phyloP scores from a whole-genome alignment of 2,888 invertebrate genomes.

The Amblyjoppa proteus region DNA sequence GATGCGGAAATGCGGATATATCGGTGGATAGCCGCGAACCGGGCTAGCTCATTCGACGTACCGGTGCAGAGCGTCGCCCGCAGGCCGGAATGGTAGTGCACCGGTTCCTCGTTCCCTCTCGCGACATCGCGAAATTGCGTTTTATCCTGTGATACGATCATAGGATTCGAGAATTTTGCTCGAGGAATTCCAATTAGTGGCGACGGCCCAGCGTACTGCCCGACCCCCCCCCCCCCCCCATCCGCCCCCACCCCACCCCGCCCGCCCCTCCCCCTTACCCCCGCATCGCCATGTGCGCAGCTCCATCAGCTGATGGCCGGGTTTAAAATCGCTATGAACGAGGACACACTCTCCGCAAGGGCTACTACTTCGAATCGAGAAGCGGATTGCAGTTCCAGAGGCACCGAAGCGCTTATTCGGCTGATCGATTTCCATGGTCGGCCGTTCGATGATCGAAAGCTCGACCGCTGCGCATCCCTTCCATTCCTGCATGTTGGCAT shows the following conservation, averaged over 20 bases:
- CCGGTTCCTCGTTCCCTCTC: constrained; percentile 34
- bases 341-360: constrained; percentile 1
- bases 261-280: not conserved
- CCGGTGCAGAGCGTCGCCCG: constrained; percentile 1
- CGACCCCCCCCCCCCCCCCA: too few relatives aligned
- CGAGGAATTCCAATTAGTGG: constrained; percentile 78
- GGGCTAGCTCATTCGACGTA: constrained; percentile 38
- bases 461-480: not conserved
- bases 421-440: constrained; percentile 54
- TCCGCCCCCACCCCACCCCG: too few relatives aligned
- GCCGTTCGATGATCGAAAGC: constrained; percentile 55
- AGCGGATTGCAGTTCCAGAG: constrained; percentile 33
- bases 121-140: constrained; percentile 74
- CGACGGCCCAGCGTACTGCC: constrained; percentile 1
- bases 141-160: constrained; percentile 72
- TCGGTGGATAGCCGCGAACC: constrained; percentile 33
- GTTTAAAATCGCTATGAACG: constrained; percentile 4
- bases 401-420: constrained; percentile 39
- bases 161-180: constrained; percentile 76
- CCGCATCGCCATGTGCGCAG: constrained; percentile 14
- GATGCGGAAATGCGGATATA: constrained; percentile 52
- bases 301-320: constrained; percentile 3
- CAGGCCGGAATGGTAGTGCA: not conserved
- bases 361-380: not conserved
- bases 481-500: not conserved